Base-by-base conservation (phyloP, 92 coral and sea anemone genomes). In the Epizoanthus scotinus region DNA sequence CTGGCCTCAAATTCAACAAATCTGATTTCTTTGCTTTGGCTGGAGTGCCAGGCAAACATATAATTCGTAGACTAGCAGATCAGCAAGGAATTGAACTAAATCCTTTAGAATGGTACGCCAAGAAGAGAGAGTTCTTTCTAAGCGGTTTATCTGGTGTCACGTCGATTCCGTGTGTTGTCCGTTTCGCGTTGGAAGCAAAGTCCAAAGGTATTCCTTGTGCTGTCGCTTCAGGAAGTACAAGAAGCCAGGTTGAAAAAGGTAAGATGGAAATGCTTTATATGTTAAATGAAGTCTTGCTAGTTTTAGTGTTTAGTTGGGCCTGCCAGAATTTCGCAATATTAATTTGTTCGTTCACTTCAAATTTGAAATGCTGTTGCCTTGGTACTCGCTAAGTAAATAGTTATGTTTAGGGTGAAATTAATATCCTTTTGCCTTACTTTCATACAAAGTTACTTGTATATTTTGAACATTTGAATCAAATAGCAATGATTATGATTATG, bases 211-310 rank as follows among this genome's bases (percentile, higher is more conserved):
- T 94, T 29, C 94, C 90, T 2, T 79, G 86, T 15, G 98, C 94
- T 29, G 94, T 94, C 13, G 98, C 98, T 26, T 89, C 97, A 1
- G 98, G 98, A 52, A 90, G 97, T 58, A 92, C 97, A 3, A 79
- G 94, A 47, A 61, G 63, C 63, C 98, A 92, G 86, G 98, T 94
- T 29, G 97, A 92, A 56, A 88, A 85, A 92, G 98, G 98, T 94
- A 82, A n/a, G 63, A 63, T 73, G 15, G 55, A 25, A 24, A 2
- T 36, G 40, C 0, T 44, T 70, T 70, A n/a, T 44, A 0, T 9
- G 12, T 47, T 47, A 47, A 44, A 47, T 14, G 17, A 47, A 47
- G 52, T 12, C 52, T 47, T 47, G 52, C 14, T 47, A 47, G 17
- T 10, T 34, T 47, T 10, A 47, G 52, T 47, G 12, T 47, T 47